Evolutionary conservation across 2,888 invertebrate genomes (phyloP), one percentile per base, ranked within the genome.

Genomic region (Panorpa germanica): DNA sequence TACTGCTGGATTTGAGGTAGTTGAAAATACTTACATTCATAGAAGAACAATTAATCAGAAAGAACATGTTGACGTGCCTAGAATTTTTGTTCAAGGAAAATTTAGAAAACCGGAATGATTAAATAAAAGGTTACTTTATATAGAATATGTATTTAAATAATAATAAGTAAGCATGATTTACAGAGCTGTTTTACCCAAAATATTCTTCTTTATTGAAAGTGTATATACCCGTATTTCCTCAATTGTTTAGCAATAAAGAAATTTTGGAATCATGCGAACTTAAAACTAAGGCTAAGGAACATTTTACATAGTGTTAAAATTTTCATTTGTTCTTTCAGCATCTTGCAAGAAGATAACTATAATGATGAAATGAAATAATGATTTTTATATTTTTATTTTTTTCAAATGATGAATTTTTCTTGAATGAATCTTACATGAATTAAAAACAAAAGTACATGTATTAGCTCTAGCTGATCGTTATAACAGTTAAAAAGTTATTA

Each of bases 51-150:
- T 91, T 0, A 98, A 98, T 55, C 63, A 76, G 31, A 93, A 95
- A 45, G 88, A 95, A 55, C 76, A 78, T 7, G 62, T 96, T 26
- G 74, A 86, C 60, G 90, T 88, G 0, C 82, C 82, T 0, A 65
- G 96, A 37, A 77, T 88, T 41, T 98, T 95, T 59, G 66, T 96
- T 1, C 96, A 98, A 54, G 85, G 75, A 4, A 83, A 83, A 61
- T 83, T 82, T 43, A 53, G 47, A 17, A 80, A 73, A 44, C 56
- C 44, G 25, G 9, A 5, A n/a, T n/a, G n/a, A n/a, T 25, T 25
- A 3, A 21, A 9, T 9, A 43, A 35, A 45, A n/a, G n/a, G n/a
- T n/a, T n/a, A n/a, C n/a, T n/a, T n/a, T n/a, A n/a, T n/a, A n/a
- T n/a, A n/a, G n/a, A n/a, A n/a, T n/a, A n/a, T n/a, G n/a, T n/a